Base-by-base conservation (phyloP, 1,140 invertebrate species). In the Calliopsis andreniformis region DNA sequence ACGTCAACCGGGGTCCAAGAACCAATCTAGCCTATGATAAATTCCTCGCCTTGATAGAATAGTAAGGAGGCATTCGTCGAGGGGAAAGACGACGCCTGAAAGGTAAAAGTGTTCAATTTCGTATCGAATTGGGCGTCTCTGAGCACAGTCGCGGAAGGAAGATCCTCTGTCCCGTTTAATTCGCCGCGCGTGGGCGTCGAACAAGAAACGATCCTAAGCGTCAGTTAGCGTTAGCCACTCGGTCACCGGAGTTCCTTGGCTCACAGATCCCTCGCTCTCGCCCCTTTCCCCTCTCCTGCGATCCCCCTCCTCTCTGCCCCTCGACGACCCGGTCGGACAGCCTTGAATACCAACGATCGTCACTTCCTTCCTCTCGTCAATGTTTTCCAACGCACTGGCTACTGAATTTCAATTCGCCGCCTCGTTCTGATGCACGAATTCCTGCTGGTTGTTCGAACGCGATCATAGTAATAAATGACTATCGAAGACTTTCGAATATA, bases 291-390 rank as follows among this genome's bases (percentile, higher is more conserved):
- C 35, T 42, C 30, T 20, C 61, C 10, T 53, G 6, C 53, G 55
- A 30, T 45, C 51, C 20, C 55, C 32, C 53, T 20, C 47, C 53
- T 53, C 10, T 30, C 20, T n/a, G 20, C 14, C 32, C 25, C 16
- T 28, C 49, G 45, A 8, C 81, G 53, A 23, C 47, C 76, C 71
- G 76, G 67, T 82, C 62, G 71, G 47, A 23, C 70, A 77, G 73
- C 76, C 83, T 87, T 87, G 89, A 87, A 90, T 90, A 89, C 85
- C 78, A 89, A 90, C 86, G 64, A 84, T 62, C 78, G 77, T 66
- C 82, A 90, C 88, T 90, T 90, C 89, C 89, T 90, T 90, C 89
- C 89, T 89, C 86, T 78, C 78, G 85, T 87, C 86, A 80, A 84
- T 86, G 82, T 85, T 87, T 87, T 88, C 88, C 86, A 88, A 83